phyloP scores from a whole-genome alignment of 2,113 vertebrate genomes.

The Excalfactoria chinensis region DNA sequence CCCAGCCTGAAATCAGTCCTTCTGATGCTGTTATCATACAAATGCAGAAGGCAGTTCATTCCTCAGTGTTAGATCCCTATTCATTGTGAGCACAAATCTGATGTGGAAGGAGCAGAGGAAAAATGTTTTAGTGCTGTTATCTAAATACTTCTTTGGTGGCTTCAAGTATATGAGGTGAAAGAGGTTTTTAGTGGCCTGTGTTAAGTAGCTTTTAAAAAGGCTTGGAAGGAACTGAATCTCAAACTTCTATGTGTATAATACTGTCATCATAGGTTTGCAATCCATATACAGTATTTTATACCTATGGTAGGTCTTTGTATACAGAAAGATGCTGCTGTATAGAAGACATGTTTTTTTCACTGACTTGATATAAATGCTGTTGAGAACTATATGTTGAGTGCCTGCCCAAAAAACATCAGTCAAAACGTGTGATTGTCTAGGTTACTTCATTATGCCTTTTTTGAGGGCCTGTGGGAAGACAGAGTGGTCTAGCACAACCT shows the following conservation, averaged over 20 bases:
- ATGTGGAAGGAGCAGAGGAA: not conserved
- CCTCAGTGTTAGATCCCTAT: not conserved
- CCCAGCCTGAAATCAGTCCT: not conserved
- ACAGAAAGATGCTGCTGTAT: not conserved
- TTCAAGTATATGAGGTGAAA: not conserved
- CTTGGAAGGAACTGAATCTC: not conserved
- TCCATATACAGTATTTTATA: not conserved
- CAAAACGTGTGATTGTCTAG: not conserved
- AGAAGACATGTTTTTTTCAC: not conserved
- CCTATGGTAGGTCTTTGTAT: not conserved
- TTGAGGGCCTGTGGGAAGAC: not conserved
- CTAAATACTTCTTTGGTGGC: not conserved
- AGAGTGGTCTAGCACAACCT: not conserved
- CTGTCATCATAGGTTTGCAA: not conserved
- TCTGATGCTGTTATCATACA: not conserved
- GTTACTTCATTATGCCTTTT: not conserved
- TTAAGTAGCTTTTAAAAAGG: not conserved
- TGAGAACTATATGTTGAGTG: not conserved
- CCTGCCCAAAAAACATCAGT: not conserved
- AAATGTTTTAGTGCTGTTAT: not conserved
- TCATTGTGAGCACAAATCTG: not conserved
- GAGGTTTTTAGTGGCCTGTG: not conserved
- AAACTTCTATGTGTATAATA: not conserved
- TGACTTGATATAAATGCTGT: not conserved
- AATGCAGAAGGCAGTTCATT: not conserved